Base-by-base conservation (phyloP, 2,113 vertebrate species). In the Sinocyclocheilus rhinocerous region DNA sequence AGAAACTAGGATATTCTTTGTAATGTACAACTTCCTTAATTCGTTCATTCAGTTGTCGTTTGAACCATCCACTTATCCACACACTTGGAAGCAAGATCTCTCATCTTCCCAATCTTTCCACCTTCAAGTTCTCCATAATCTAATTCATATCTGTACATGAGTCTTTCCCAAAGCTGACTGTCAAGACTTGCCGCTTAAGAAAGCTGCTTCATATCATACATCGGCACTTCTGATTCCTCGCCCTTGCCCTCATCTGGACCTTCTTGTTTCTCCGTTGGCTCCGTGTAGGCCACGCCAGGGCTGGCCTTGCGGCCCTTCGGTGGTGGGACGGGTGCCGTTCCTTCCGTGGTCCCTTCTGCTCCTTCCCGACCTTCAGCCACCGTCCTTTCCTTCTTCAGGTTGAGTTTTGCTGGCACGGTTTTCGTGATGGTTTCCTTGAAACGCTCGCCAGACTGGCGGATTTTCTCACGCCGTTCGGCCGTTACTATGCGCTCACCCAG, bases 401-500 rank as follows among this genome's bases (percentile, higher is more conserved):
- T 97, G 84, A 99, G 97, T 82, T 95, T 98, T 0, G 92, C 96
- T 0, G 98, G 97, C 72, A 97, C 95, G 6, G 92, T 97, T 70
- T 96, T 97, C 77, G 95, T 92, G 89, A 99, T 96, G 65, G 93
- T 96, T 86, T 99, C 97, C 93, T 97, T 99, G 90, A 99, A 94
- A 80, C 95, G 93, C 88, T 96, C 95, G 0, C 95, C 96, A 0
- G 97, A 97, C 86, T 97, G 97, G 57, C 97, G 95, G 83, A 99
- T 96, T 92, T 97, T 97, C 90, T 99, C 97, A 76, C 97, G 96
- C 70, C 97, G 94, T 90, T 99, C 97, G 0, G 97, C 95, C 1
- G 97, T 96, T 82, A 99, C 98, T 69, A 99, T 98, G 89, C 97
- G 97, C 63, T 97, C 97, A 4, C 96, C 96, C 8, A 99, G 91